Evolutionary conservation across 2,113 vertebrate species (phyloP).

Genomic region (Neogale vison): DNA sequence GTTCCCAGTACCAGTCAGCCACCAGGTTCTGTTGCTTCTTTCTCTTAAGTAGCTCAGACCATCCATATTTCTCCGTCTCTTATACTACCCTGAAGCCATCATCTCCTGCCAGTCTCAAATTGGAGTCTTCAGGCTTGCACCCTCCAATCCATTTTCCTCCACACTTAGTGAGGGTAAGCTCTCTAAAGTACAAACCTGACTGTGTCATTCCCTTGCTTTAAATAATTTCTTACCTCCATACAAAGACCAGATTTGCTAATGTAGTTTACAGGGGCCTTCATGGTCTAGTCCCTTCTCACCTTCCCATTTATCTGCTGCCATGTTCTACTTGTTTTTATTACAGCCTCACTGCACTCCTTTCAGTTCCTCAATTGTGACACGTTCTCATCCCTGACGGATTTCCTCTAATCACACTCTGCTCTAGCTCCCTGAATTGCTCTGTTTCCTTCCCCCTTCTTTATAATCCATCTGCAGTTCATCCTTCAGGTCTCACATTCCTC

Average conservation of each 20-base stretch:
- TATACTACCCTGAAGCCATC: background rate
- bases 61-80: background rate
- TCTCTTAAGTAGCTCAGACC: background rate
- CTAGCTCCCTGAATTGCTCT: background rate
- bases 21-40: background rate
- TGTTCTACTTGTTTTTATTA: background rate
- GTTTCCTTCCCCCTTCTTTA: background rate
- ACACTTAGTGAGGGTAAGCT: background rate
- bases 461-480: background rate
- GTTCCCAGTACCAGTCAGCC: background rate
- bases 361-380: background rate
- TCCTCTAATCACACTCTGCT: background rate
- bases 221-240: background rate
- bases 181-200: background rate
- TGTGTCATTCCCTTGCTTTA: background rate
- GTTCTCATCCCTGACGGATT: background rate
- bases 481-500: background rate
- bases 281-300: background rate
- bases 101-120: background rate
- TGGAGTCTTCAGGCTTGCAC: background rate
- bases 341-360: background rate
- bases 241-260: background rate
- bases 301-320: background rate
- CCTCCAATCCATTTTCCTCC: background rate
- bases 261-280: background rate